Percentiles rank a stretch among this genome's conserved stretches.
These are phyloP conservation scores for Spatula versicolor DNA, from an alignment of 2,797 vertebrate genomes.

Conservation along the genomic window DNA sequence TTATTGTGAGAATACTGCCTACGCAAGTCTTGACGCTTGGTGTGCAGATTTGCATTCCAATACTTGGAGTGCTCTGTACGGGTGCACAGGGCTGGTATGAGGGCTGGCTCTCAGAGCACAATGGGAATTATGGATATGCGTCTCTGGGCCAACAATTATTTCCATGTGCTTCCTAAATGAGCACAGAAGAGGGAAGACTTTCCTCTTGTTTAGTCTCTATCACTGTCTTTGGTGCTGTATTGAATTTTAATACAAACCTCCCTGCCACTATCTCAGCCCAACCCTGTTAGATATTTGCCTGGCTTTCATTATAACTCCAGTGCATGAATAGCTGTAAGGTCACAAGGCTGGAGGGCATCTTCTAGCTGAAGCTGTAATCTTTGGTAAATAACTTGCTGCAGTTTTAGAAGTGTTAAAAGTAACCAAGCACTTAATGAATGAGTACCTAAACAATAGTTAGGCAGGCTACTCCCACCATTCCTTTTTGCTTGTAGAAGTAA, in stretches of 20 bases:
- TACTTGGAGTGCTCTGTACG: neutral
- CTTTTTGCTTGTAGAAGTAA: slow-evolving; percentile 16
- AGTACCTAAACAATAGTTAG: neutral
- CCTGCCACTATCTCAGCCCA: neutral
- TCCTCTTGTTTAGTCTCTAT: slow-evolving; percentile 35
- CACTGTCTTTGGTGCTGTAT: slow-evolving; percentile 36
- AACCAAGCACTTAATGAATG: neutral
- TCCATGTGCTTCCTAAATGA: slow-evolving; percentile 51
- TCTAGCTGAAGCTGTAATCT: neutral
- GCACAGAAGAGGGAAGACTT: neutral
- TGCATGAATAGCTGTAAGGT: neutral
- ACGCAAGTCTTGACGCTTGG: neutral
- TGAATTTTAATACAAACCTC: slow-evolving; percentile 46
- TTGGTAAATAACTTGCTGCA: neutral
- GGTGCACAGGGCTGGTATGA: neutral
- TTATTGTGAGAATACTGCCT: neutral
- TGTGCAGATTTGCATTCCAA: slow-evolving; percentile 51
- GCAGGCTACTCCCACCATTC: neutral
- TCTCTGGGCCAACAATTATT: slow-evolving; percentile 52
- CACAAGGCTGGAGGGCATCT: slow-evolving; percentile 10
- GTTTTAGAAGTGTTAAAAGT: neutral
- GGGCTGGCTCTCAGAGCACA: neutral
- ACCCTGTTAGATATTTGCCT: neutral
- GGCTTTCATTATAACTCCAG: slow-evolving; percentile 48
- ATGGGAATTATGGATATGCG: slow-evolving; percentile 32